Base-by-base conservation (phyloP, 2,113 vertebrate genomes). In the Petrocephalus zakoni region DNA sequence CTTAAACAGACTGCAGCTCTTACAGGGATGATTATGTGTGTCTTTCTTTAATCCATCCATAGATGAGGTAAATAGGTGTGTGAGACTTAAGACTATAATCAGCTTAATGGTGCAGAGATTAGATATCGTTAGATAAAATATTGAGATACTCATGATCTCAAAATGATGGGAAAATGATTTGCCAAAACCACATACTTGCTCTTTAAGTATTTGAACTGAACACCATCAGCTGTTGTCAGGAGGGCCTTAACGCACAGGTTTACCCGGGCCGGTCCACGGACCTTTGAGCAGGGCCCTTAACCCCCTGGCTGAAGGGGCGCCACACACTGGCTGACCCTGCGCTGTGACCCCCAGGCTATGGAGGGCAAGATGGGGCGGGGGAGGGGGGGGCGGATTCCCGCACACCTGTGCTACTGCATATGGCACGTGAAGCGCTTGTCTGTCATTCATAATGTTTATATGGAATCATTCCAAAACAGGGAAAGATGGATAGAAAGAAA, bases 1-100 rank as follows among this genome's bases (percentile, higher is more conserved):
- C 58, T 61, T 19, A 11, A 64, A 53, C 19, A 1, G 6, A 37
- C 52, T 55, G 52, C 29, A 42, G 72, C 46, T 61, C 21, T 42
- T 55, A 64, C 8, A 46, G 55, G 25, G 8, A 19, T 42, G 56
- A 52, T 42, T 64, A 55, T 55, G 51, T 56, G 17, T 13, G 42
- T 87, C 86, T 86, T 86, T 86, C 17, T 87, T 64, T 87, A 42
- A 58, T 64, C 55, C 37, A 10, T 42, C 53, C 84, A 2, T n/a
- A 85, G 51, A 85, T 17, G 9, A 87, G 55, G 21, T 58, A 49
- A 55, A 29, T 55, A 86, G 85, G 85, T 46, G 53, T 56, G 17
- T 55, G 25, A 19, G 21, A 56, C 61, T 86, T 86, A 86, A 58
- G 53, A 58, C 53, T 10, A 42, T n/a, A 55, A 56, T 61, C 86